These are phyloP conservation scores for Nymphalis urticae DNA, from an alignment of 2,888 invertebrate genomes.

Conservation along the genomic window DNA sequence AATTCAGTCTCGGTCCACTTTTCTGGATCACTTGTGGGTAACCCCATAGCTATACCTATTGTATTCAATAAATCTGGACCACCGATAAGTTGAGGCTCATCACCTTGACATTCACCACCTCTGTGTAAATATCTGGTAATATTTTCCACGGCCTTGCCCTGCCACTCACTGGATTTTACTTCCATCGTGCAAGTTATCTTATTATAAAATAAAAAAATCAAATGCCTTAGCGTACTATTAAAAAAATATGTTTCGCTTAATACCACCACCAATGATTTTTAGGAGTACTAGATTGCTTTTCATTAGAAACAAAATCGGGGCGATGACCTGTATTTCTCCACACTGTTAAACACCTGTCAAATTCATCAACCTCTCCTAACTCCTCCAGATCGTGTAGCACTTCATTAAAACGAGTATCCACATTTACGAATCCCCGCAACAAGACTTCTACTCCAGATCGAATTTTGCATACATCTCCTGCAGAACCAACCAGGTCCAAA, in stretches of 20 bases:
- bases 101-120: slow-evolving; percentile 42
- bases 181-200: slow-evolving; percentile 35
- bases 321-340: slow-evolving; percentile 41
- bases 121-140: slow-evolving; percentile 41
- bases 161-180: slow-evolving; percentile 38
- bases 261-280: slow-evolving; percentile 44
- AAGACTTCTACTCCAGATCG: slow-evolving; percentile 39
- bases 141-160: slow-evolving; percentile 39
- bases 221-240: not conserved
- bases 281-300: slow-evolving; percentile 30
- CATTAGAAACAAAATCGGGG: slow-evolving; percentile 38
- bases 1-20: slow-evolving; percentile 38
- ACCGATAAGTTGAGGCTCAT: slow-evolving; percentile 41
- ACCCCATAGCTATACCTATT: slow-evolving; percentile 44
- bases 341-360: slow-evolving; percentile 39
- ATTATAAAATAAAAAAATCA: not conserved
- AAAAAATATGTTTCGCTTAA: slow-evolving; percentile 13
- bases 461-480: slow-evolving; percentile 37
- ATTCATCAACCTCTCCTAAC: slow-evolving; percentile 40
- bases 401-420: slow-evolving; percentile 34
- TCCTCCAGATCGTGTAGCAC: slow-evolving; percentile 35
- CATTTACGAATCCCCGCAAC: slow-evolving; percentile 35
- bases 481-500: slow-evolving; percentile 36
- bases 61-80: slow-evolving; percentile 42
- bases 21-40: slow-evolving; percentile 40